Percentiles rank a stretch among this genome's conserved stretches.
phyloP scores from a whole-genome alignment of 1,140 invertebrate genomes.

The Glossosoma conforme region DNA sequence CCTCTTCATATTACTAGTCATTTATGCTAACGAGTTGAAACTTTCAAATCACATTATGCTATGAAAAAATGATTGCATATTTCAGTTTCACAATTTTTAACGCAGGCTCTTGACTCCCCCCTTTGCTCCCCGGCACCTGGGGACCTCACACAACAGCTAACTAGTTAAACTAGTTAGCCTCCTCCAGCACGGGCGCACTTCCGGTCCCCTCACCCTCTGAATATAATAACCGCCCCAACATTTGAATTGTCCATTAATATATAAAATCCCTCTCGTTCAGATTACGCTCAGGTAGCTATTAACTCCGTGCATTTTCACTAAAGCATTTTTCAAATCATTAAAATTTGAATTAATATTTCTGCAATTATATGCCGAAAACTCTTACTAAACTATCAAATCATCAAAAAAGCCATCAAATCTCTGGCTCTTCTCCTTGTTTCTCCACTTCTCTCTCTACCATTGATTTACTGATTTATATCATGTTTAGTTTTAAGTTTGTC shows the following conservation, averaged over 20 bases:
- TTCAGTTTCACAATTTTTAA: slow-evolving; percentile 14
- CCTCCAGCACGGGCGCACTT: slow-evolving; percentile 22
- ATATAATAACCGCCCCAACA: slow-evolving; percentile 11
- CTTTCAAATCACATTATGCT: background rate
- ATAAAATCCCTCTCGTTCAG: slow-evolving; percentile 18
- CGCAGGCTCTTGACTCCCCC: background rate
- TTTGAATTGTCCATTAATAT: slow-evolving; percentile 30
- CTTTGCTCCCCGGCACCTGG: slow-evolving; percentile 14
- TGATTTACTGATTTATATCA: no score
- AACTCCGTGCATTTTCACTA: no score
- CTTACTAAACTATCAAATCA: no score
- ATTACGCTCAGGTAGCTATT: slow-evolving; percentile 17
- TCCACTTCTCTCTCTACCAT: no score
- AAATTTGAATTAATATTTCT: no score
- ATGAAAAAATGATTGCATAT: slow-evolving; percentile 12
- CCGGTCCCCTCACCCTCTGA: slow-evolving; percentile 10
- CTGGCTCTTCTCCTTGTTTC: no score
- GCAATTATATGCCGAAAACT: no score
- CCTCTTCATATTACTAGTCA: no score
- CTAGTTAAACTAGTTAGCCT: slow-evolving; percentile 30
- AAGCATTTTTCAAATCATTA: no score
- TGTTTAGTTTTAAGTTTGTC: no score
- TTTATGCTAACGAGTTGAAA: no score
- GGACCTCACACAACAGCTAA: slow-evolving; percentile 22
- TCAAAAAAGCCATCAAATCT: no score